These are phyloP conservation scores for Rhingia rostrata DNA, from an alignment of 2,888 invertebrate genomes.

Conservation along the genomic window DNA sequence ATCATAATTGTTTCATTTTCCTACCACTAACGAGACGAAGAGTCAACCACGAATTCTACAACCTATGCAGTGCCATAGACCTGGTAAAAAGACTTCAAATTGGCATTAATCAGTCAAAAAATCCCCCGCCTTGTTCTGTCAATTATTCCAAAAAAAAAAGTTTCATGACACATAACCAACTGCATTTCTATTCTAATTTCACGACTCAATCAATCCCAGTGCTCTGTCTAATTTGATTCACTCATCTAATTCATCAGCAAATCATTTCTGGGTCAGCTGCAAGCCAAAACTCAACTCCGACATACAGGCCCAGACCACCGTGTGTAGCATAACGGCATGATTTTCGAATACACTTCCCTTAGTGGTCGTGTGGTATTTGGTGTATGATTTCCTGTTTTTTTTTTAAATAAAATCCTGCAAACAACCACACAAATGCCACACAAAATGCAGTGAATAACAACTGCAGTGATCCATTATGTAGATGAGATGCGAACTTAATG, in stretches of 20 bases:
- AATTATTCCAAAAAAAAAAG: too few relatives aligned
- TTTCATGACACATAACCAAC: too few relatives aligned
- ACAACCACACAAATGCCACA: conserved; percentile 28
- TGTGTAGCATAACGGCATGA: conserved; percentile 41
- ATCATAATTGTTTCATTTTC: too few relatives aligned
- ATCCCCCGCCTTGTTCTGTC: too few relatives aligned
- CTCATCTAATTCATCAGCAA: conserved; percentile 34
- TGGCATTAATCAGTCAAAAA: too few relatives aligned
- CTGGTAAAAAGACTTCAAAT: too few relatives aligned
- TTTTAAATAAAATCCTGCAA: conserved; percentile 56
- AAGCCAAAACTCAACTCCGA: conserved; percentile 26
- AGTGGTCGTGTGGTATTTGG: conserved; percentile 17
- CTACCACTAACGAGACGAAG: too few relatives aligned
- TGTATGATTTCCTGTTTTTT: conserved; percentile 19
- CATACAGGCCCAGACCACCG: conserved; percentile 15
- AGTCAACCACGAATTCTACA: too few relatives aligned
- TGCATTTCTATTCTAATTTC: neutral
- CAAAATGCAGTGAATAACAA: conserved; percentile 66
- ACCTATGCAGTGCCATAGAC: too few relatives aligned
- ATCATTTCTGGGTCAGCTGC: conserved; percentile 51
- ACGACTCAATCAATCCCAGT: conserved; percentile 8
- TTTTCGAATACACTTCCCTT: conserved; percentile 35
- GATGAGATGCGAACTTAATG: conserved; percentile 74
- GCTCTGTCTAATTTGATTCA: neutral
- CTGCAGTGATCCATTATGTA: conserved; percentile 77